Conservation (phyloP, 2,113 vertebrate species). For the Cynopterus brachyotis region DNA sequence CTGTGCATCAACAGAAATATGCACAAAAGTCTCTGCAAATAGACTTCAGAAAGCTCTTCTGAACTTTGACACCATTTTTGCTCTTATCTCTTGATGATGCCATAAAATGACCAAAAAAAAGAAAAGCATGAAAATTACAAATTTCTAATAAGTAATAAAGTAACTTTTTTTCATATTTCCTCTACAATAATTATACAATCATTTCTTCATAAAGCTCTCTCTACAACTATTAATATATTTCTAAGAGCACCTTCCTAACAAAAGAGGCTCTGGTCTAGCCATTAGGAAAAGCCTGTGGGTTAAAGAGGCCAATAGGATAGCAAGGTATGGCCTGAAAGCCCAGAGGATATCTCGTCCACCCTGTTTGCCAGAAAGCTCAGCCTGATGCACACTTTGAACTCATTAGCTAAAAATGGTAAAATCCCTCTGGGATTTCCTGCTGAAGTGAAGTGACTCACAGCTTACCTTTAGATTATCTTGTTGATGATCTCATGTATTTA, state of each 20-base stretch:
- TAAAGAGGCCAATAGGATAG: neutral
- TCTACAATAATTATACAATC: neutral
- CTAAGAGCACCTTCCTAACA: neutral
- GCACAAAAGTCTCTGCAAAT: neutral
- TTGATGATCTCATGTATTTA: neutral
- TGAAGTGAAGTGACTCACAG: neutral
- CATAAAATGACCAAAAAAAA: slow-evolving; percentile 8
- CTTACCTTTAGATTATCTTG: neutral
- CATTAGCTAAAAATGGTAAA: neutral
- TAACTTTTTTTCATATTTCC: neutral
- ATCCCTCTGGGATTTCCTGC: neutral
- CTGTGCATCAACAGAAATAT: neutral
- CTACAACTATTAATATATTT: neutral
- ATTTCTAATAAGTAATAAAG: neutral
- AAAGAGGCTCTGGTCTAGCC: neutral
- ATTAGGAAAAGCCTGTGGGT: neutral
- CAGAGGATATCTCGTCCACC: neutral
- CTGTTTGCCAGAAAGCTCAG: neutral
- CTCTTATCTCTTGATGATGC: neutral
- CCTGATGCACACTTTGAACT: neutral
- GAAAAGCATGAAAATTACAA: neutral
- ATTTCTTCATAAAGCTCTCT: neutral
- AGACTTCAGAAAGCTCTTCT: neutral
- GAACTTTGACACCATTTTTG: slow-evolving; percentile 12
- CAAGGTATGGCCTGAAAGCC: neutral